These are phyloP conservation scores for Clytia hemisphaerica DNA, from an alignment of 30 jellyfish, hydroid and myxozoan genomes.

Conservation along the genomic window DNA sequence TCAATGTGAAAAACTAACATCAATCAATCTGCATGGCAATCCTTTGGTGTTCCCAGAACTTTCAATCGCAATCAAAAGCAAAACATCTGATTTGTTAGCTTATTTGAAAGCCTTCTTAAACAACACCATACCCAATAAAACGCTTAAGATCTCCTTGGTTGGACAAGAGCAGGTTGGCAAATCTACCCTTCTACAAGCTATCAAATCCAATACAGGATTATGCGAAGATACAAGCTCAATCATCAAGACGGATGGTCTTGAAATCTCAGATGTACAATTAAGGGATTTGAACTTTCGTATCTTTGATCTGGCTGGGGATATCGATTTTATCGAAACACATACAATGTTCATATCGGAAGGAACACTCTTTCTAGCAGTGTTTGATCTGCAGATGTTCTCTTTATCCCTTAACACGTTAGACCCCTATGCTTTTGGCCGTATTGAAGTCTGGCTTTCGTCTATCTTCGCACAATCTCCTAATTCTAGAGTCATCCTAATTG, in stretches of 20 bases:
- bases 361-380: constrained; percentile 27
- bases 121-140: constrained; percentile 6
- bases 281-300: constrained; percentile 14
- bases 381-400: constrained; percentile 22
- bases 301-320: constrained; percentile 43
- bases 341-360: constrained; percentile 43
- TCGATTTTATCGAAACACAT: constrained; percentile 39
- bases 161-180: constrained; percentile 40
- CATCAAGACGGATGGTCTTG: constrained; percentile 29
- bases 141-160: constrained; percentile 22
- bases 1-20: neutral
- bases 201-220: constrained; percentile 14
- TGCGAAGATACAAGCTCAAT: neutral
- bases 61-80: constrained; percentile 20
- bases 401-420: constrained; percentile 8
- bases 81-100: constrained; percentile 4
- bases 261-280: constrained; percentile 3
- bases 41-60: constrained; percentile 30
- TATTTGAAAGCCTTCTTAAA: constrained; percentile 15
- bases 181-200: constrained; percentile 8
- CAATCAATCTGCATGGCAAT: constrained; percentile 2
- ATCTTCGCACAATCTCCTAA: constrained; percentile 31
- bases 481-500: constrained; percentile 29
- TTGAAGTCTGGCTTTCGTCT: constrained; percentile 34
- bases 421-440: constrained; percentile 16